phyloP scores from a whole-genome alignment of 2,797 vertebrate species.

The Graptemys geographica region DNA sequence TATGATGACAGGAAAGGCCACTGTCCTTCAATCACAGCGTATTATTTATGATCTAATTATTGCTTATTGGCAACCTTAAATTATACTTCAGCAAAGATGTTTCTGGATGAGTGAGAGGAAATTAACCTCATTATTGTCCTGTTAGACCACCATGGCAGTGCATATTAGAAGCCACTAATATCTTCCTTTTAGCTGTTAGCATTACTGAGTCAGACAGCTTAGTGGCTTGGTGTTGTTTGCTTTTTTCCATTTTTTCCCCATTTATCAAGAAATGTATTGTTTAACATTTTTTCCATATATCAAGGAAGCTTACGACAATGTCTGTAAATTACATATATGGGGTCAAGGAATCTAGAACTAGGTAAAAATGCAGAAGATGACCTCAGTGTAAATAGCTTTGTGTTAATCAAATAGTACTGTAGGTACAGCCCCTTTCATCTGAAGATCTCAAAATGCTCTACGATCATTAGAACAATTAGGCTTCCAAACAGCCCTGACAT shows the following conservation, averaged over 20 bases:
- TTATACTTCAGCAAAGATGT: constrained; percentile 43
- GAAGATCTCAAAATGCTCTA: background rate
- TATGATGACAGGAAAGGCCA: constrained; percentile 34
- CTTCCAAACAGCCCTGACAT: background rate
- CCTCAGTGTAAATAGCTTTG: background rate
- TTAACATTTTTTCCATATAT: background rate
- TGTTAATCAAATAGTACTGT: background rate
- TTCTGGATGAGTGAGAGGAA: constrained; percentile 65
- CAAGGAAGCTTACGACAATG: constrained; percentile 13
- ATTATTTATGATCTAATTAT: constrained; percentile 70
- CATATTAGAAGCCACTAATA: constrained; percentile 55
- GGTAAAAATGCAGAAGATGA: background rate
- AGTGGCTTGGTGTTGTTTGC: background rate
- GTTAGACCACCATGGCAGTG: background rate
- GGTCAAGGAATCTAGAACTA: background rate
- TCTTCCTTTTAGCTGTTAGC: background rate
- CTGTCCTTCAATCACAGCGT: background rate
- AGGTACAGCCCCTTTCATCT: rapidly evolving
- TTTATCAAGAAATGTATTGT: background rate
- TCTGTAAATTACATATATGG: background rate
- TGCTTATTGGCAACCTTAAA: constrained; percentile 51
- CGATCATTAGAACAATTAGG: background rate
- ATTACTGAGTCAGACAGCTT: background rate
- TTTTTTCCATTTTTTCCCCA: background rate
- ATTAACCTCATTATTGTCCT: constrained; percentile 60